Percentiles rank a stretch among this genome's conserved stretches.
Conservation (phyloP, 2,113 vertebrate genomes). For the Prochilodus magdalenae region DNA sequence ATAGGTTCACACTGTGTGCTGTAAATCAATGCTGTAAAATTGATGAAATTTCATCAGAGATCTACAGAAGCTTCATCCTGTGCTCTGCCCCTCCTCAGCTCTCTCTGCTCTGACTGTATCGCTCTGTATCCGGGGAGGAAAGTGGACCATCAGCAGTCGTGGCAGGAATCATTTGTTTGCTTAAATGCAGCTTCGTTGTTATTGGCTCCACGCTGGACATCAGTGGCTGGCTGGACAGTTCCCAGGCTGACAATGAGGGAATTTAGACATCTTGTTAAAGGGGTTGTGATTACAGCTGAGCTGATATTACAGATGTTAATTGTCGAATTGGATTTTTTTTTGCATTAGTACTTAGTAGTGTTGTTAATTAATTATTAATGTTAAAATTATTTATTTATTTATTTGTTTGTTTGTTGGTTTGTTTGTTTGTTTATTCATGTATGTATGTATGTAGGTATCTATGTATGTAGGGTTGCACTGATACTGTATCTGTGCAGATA, state of each 20-base stretch:
- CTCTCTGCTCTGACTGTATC: neutral
- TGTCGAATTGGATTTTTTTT: too few relatives aligned
- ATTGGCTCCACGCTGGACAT: neutral
- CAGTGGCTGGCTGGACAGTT: neutral
- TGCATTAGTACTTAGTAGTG: too few relatives aligned
- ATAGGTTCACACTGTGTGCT: neutral
- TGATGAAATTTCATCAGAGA: neutral
- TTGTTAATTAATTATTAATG: too few relatives aligned
- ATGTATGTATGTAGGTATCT: too few relatives aligned
- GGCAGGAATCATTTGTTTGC: neutral
- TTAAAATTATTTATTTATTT: too few relatives aligned
- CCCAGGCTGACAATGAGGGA: neutral
- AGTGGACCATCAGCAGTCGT: neutral
- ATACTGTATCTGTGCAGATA: too few relatives aligned
- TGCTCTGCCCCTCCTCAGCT: neutral
- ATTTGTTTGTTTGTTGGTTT: too few relatives aligned
- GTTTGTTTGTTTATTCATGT: too few relatives aligned
- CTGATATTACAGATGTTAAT: neutral
- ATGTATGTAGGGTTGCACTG: too few relatives aligned
- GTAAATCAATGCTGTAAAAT: conserved; percentile 1
- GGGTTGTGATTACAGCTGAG: neutral
- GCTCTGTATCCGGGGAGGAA: neutral
- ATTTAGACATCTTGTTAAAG: neutral
- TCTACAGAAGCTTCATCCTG: neutral
- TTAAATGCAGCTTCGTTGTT: neutral